Conservation (phyloP, 2,797 vertebrate genomes). For the Rhinogobio ventralis region DNA sequence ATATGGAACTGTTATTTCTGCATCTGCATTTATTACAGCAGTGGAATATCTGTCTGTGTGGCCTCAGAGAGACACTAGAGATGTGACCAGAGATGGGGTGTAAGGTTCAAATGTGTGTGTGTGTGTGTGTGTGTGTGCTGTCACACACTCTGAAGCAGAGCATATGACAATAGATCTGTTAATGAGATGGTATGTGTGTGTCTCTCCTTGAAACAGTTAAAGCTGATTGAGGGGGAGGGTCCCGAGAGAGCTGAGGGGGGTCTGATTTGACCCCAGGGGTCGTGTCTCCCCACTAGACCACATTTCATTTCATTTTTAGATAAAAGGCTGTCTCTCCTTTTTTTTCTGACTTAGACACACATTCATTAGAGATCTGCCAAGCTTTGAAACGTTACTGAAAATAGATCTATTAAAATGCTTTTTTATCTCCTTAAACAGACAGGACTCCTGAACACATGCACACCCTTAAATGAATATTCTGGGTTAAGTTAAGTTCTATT, state of each 20-base stretch:
- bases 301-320: conserved; percentile 43
- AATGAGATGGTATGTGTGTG: conserved; percentile 24
- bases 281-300: conserved; percentile 33
- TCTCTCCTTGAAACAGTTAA: conserved; percentile 16
- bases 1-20: conserved; percentile 38
- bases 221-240: conserved; percentile 28
- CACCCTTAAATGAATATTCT: background rate
- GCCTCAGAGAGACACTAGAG: conserved; percentile 32
- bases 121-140: background rate
- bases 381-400: background rate
- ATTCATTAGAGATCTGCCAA: conserved; percentile 44
- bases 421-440: conserved; percentile 7
- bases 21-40: conserved; percentile 19
- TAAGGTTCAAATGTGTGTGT: conserved; percentile 26
- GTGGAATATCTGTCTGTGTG: conserved; percentile 19
- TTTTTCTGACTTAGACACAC: conserved; percentile 56
- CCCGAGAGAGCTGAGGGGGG: conserved; percentile 14
- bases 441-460: conserved; percentile 48
- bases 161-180: conserved; percentile 26
- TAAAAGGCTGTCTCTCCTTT: conserved; percentile 16
- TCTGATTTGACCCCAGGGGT: conserved; percentile 41
- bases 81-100: conserved; percentile 23
- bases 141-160: conserved; percentile 17
- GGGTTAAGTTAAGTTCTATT: background rate
- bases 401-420: background rate